Evolutionary conservation across 2,888 invertebrate species (phyloP).

Genomic region (Agriotes lineatus): DNA sequence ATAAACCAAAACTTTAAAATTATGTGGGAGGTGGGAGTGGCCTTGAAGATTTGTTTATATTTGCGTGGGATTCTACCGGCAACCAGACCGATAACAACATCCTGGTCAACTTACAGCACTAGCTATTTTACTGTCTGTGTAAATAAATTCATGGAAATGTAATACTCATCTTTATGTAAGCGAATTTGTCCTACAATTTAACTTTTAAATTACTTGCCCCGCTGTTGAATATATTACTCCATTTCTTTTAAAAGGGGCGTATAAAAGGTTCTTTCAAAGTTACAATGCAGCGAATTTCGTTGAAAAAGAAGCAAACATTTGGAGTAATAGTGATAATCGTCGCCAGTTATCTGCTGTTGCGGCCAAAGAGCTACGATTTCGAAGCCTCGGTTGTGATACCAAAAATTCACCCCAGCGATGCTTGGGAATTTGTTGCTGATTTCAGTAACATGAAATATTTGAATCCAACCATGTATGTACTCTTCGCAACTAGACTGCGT

Average conservation of each 20-base stretch:
- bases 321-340: conserved; percentile 46
- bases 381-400: conserved; percentile 68
- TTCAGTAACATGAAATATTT: conserved; percentile 79
- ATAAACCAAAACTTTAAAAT: too few relatives aligned
- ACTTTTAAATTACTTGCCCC: too few relatives aligned
- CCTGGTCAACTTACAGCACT: background rate
- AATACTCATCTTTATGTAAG: too few relatives aligned
- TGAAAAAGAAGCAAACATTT: conserved; percentile 14
- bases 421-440: conserved; percentile 83
- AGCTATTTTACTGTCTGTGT: too few relatives aligned
- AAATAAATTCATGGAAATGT: too few relatives aligned
- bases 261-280: too few relatives aligned
- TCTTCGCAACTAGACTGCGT: background rate
- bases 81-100: background rate
- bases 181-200: too few relatives aligned
- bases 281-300: background rate
- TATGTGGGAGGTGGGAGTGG: background rate
- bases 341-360: conserved; percentile 56
- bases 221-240: background rate
- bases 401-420: conserved; percentile 70
- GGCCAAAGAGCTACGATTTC: conserved; percentile 63
- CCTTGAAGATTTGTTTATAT: background rate
- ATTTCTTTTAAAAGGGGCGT: background rate
- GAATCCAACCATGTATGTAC: conserved; percentile 80
- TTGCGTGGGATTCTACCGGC: background rate